phyloP scores from a whole-genome alignment of 2,113 vertebrate genomes.

The Xiphophorus couchianus region DNA sequence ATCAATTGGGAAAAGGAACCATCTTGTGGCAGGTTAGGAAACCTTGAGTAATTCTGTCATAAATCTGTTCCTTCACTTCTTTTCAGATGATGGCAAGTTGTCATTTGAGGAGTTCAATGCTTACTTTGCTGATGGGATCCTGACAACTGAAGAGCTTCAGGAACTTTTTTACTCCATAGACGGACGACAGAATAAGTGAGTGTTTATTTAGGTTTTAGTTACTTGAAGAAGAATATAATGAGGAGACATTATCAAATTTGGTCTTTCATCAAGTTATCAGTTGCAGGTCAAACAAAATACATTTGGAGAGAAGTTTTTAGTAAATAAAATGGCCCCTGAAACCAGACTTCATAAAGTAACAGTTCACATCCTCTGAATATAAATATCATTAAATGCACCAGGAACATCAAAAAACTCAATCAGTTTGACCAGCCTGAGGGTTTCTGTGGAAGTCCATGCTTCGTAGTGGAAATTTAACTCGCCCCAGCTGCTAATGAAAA shows the following conservation, averaged over 20 bases:
- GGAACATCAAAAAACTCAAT: conserved; percentile 53
- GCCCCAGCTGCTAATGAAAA: conserved; percentile 12
- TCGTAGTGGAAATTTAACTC: conserved; percentile 21
- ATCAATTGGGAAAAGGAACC: background rate
- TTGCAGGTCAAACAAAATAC: conserved; percentile 25
- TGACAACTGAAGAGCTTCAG: conserved; percentile 89
- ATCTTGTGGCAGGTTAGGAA: background rate
- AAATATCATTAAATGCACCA: conserved; percentile 16
- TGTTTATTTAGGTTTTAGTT: conserved; percentile 16
- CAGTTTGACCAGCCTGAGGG: conserved; percentile 37
- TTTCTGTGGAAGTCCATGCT: conserved; percentile 24
- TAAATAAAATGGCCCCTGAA: conserved; percentile 9
- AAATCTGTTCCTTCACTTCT: conserved; percentile 19
- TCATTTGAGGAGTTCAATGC: conserved; percentile 98
- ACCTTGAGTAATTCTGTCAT: background rate
- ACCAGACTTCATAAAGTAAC: conserved; percentile 23
- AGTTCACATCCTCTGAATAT: conserved; percentile 18
- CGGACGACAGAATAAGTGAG: conserved; percentile 88
- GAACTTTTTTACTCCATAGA: conserved; percentile 93
- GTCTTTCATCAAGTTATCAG: conserved; percentile 29
- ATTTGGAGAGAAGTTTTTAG: conserved; percentile 12
- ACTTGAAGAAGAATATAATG: background rate
- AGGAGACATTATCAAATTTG: conserved; percentile 2
- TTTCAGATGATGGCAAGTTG: conserved; percentile 93
- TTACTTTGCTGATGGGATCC: conserved; percentile 93